Conservation (phyloP, 2,113 vertebrate species). For the Hemibates koningsi region DNA sequence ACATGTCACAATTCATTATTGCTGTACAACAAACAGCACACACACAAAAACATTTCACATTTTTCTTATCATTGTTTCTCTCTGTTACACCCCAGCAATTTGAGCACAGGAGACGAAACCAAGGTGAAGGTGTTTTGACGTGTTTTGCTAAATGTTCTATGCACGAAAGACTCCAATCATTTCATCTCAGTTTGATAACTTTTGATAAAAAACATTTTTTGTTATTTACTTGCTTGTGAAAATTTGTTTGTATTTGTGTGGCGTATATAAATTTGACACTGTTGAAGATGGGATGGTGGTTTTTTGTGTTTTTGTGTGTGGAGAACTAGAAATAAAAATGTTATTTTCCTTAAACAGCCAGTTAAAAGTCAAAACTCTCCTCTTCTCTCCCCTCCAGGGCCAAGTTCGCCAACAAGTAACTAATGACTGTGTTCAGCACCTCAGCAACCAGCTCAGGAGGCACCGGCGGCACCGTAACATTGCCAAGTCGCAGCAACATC, state of each 20-base stretch:
- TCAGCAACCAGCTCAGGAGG: slow-evolving; percentile 63
- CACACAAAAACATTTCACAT: neutral
- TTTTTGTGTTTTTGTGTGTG: neutral
- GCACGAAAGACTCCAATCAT: neutral
- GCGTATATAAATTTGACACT: neutral
- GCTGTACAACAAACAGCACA: neutral
- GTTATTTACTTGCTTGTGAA: neutral
- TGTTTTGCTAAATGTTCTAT: neutral
- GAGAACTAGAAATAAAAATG: neutral
- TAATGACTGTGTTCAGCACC: slow-evolving; percentile 75
- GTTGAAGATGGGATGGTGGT: neutral
- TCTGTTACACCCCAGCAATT: neutral
- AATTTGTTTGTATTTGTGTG: neutral
- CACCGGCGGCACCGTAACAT: slow-evolving; percentile 63
- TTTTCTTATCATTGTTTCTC: neutral
- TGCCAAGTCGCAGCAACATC: slow-evolving; percentile 51
- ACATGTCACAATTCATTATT: neutral
- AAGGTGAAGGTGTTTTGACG: neutral
- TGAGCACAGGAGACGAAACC: neutral
- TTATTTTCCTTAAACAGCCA: neutral
- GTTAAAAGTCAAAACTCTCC: neutral
- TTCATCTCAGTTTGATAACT: neutral
- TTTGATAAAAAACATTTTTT: neutral
- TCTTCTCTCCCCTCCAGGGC: slow-evolving; percentile 57
- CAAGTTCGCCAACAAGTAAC: slow-evolving; percentile 63